Base-by-base conservation (phyloP, 1,140 invertebrate species). In the Pseudomyrmex pallidus region DNA sequence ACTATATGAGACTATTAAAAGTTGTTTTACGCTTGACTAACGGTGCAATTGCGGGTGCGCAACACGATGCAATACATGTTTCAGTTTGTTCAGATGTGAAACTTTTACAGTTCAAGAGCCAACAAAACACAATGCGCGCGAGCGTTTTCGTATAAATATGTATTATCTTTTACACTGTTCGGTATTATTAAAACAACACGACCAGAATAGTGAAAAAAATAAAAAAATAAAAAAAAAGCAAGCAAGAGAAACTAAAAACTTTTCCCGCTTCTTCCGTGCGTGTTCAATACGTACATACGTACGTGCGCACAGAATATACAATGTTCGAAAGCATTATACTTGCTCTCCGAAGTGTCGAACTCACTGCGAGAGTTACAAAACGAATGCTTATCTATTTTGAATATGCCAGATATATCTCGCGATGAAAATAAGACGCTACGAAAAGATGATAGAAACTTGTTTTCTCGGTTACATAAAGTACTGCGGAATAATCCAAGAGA, bases 401-500 rank as follows among this genome's bases (percentile, higher is more conserved):
- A 66, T 25, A 52, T 13, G 5, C 52, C 64, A 17, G 15, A 52
- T 52, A 46, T 20, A 20, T 35, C 35, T 3, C 13, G 15, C 50
- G 15, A 35, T 63, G 5, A 46, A 52, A 52, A 48, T 76, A 64
- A 64, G 64, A 52, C 57, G 22, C 5, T 35, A 35, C 12, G 35
- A 10, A 66, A 64, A 12, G 46, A 64, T 13, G n/a, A 20, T 62
- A 3, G 54, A 64, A 76, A 64, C 22, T 10, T 12, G 12, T 35
- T 44, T 50, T 64, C 35, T 17, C 74, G 64, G n/a, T 76, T 66
- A 76, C 15, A n/a, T 76, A 52, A 76, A 66, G n/a, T 20, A 35
- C 22, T 63, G 35, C n/a, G 8, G 15, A 20, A 74, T 74, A 74
- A 74, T 62, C 44, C 15, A 22, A 50, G 20, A 35, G 35, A 46